A percentile compares a stretch with the other conserved stretches of the same genome.
Evolutionary conservation across 2,113 vertebrate genomes (phyloP).

Genomic region (Setophaga coronata): DNA sequence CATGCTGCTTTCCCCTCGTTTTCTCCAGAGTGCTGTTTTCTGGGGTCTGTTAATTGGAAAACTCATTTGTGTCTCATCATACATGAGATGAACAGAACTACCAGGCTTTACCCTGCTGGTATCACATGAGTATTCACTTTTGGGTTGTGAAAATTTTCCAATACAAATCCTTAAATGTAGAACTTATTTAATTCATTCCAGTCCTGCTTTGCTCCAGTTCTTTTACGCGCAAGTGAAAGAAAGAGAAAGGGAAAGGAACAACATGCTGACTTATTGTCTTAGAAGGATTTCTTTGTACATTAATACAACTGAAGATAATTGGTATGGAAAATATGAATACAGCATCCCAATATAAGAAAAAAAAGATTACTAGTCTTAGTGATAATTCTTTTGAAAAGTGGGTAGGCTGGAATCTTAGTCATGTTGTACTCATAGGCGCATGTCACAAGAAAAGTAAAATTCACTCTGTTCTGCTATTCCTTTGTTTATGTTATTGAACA

Average conservation of each 20-base stretch:
- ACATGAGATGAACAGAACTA: background rate
- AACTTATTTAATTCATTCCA: background rate
- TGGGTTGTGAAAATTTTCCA: background rate
- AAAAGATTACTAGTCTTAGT: background rate
- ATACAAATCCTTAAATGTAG: background rate
- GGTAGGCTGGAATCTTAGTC: background rate
- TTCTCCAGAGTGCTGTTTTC: background rate
- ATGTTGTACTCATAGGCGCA: background rate
- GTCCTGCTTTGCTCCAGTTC: background rate
- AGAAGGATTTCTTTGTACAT: background rate
- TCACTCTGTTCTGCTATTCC: background rate
- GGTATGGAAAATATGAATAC: background rate
- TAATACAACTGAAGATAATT: background rate
- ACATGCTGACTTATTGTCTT: background rate
- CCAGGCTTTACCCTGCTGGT: background rate
- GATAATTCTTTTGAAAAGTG: background rate
- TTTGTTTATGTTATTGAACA: background rate
- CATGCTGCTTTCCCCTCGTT: background rate
- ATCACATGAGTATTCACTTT: background rate
- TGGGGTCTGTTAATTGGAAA: background rate
- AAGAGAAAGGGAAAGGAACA: background rate
- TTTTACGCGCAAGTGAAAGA: background rate
- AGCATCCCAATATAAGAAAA: background rate
- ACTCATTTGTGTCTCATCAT: background rate
- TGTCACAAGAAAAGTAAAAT: background rate